Evolutionary conservation across 2,888 invertebrate genomes (phyloP), one percentile per base, ranked within the genome.

Genomic region (Nesidiocoris tenuis): DNA sequence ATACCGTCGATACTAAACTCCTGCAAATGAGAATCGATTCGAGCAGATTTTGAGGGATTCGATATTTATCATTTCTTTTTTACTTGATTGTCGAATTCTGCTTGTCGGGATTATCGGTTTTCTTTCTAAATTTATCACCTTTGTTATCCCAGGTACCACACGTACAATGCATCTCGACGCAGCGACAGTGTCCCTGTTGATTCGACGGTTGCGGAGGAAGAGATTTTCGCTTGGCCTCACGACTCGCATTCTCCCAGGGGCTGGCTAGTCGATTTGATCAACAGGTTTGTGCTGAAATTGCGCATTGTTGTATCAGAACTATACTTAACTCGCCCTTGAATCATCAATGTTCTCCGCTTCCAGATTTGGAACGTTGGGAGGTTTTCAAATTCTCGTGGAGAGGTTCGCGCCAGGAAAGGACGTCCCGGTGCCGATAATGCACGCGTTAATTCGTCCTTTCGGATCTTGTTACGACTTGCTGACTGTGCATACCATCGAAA

Each of bases 251-350:
- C 90, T 81, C 94, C 95, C 16, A 89, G 94, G 80, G 97, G 97
- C 76, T 98, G 97, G 97, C 89, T 98, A 79, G 96, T 97, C 78
- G 96, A 98, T 87, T 88, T 98, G 79, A 92, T 98, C 78, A 98
- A 98, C 87, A 88, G 88, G 87, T 89, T 25, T 55, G n/a, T 39
- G 39, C 39, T 39, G 39, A 3, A 12, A 3, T 39, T 39, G 39
- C 5, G 39, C 5, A 12, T 39, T 39, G 12, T 7, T 39, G 5
- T 3, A 12, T 39, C 5, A 39, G 39, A n/a, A n/a, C n/a, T n/a
- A n/a, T n/a, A n/a, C n/a, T n/a, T 39, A 3, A 39, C 12, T 39
- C 39, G 39, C 12, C 12, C 39, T 39, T 39, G 12, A 39, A 39
- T 39, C 12, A 7, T n/a, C n/a, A n/a, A n/a, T 39, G 39, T 39